Conservation (phyloP, 2,888 invertebrate genomes). For the Leptopilina syphax region DNA sequence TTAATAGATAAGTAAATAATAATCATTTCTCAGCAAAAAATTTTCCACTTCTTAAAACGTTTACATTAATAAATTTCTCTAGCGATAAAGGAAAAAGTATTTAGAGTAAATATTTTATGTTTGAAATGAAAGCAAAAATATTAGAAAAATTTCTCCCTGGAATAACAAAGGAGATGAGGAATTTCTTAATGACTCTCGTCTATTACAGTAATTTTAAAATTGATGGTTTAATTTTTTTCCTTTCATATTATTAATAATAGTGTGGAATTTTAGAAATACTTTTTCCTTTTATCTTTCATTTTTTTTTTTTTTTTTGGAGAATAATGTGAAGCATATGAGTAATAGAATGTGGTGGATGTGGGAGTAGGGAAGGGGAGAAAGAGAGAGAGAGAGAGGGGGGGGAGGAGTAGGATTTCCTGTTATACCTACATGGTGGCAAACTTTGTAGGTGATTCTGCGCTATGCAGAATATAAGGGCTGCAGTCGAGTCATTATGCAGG, state of each 20-base stretch:
- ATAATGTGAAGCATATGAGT: background rate
- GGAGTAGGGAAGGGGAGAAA: background rate
- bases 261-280: background rate
- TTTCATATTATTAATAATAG: background rate
- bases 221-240: too few species aligned
- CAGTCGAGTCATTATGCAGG: constrained; percentile 71
- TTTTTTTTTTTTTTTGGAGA: too few species aligned
- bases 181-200: background rate
- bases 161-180: background rate
- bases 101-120: too few species aligned
- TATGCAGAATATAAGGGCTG: constrained; percentile 60
- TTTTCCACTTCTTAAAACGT: too few species aligned
- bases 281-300: background rate
- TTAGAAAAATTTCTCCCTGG: too few species aligned
- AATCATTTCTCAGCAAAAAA: too few species aligned
- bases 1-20: too few species aligned
- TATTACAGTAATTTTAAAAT: too few species aligned
- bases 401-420: background rate
- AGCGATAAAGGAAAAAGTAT: too few species aligned
- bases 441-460: constrained; percentile 59
- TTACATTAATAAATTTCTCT: too few species aligned
- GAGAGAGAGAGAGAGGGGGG: background rate
- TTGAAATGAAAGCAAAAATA: too few species aligned
- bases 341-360: background rate
- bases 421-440: constrained; percentile 7